Conservation (phyloP, 2,888 invertebrate genomes). For the Dusona sp. region DNA sequence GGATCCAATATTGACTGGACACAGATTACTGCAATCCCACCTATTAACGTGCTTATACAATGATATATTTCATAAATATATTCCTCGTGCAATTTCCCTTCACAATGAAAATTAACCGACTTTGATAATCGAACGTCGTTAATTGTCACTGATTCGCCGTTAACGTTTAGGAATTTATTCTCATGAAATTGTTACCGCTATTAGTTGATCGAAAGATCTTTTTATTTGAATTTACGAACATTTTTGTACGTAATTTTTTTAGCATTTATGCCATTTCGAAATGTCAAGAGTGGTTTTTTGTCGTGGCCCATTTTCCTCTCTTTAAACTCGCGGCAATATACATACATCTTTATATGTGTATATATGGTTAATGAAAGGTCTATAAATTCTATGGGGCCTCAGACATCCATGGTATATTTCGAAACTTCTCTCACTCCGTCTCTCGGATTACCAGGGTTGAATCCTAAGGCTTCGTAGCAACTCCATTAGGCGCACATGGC, state of each 20-base stretch:
- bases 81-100: neutral
- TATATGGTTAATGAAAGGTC: slow-evolving; percentile 48
- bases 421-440: slow-evolving; percentile 53
- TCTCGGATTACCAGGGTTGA: slow-evolving; percentile 69
- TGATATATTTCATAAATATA: neutral
- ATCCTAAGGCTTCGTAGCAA: slow-evolving; percentile 71
- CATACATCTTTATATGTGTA: neutral
- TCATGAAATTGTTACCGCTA: neutral
- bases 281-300: neutral
- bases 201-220: neutral
- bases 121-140: neutral
- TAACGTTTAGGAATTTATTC: neutral
- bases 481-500: slow-evolving; percentile 71
- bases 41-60: neutral
- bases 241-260: too few species aligned
- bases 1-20: slow-evolving; percentile 25
- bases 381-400: slow-evolving; percentile 37
- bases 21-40: slow-evolving; percentile 28
- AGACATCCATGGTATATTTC: slow-evolving; percentile 59
- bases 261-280: too few species aligned
- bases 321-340: neutral
- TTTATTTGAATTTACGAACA: neutral
- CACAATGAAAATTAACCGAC: neutral
- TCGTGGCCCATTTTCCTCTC: neutral
- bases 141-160: neutral